These are phyloP conservation scores for Ptychodera flava DNA, from an alignment of 35 echinoderm and acorn worm genomes.

Conservation along the genomic window DNA sequence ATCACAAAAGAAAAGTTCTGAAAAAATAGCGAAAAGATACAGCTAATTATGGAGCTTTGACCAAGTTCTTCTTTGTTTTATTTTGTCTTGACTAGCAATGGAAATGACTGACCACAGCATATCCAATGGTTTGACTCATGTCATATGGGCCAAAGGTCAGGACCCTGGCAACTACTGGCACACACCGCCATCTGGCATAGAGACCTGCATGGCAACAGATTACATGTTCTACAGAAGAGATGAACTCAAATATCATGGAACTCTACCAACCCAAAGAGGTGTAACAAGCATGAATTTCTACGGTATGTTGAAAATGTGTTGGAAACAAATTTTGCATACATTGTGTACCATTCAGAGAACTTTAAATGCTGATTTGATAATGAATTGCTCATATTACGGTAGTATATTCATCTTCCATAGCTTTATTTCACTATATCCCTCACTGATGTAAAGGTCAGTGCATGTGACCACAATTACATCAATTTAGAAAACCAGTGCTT, in stretches of 20 bases:
- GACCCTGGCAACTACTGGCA: constrained; percentile 61
- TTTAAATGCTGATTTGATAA: background rate
- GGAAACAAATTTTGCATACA: background rate
- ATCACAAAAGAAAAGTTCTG: too few relatives aligned
- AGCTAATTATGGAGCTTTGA: too few relatives aligned
- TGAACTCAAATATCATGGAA: constrained; percentile 88
- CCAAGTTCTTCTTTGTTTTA: too few relatives aligned
- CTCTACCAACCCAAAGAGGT: constrained; percentile 36
- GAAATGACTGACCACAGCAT: constrained; percentile 67
- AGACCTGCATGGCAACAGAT: constrained; percentile 46
- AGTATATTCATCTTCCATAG: too few relatives aligned
- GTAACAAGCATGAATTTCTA: constrained; percentile 62
- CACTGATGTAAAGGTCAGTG: background rate
- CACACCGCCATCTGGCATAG: constrained; percentile 52
- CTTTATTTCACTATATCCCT: too few relatives aligned
- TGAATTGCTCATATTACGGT: background rate
- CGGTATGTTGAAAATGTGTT: constrained; percentile 26
- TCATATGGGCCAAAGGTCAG: constrained; percentile 87
- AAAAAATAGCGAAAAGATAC: too few relatives aligned
- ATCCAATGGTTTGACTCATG: constrained; percentile 18
- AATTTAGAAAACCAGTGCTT: background rate
- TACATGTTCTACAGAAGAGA: constrained; percentile 60
- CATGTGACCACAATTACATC: background rate
- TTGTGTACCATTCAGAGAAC: background rate
- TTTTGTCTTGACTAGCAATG: too few relatives aligned